Evolutionary conservation across 1,140 invertebrate species (phyloP).

Genomic region (Drosophila setifemur): DNA sequence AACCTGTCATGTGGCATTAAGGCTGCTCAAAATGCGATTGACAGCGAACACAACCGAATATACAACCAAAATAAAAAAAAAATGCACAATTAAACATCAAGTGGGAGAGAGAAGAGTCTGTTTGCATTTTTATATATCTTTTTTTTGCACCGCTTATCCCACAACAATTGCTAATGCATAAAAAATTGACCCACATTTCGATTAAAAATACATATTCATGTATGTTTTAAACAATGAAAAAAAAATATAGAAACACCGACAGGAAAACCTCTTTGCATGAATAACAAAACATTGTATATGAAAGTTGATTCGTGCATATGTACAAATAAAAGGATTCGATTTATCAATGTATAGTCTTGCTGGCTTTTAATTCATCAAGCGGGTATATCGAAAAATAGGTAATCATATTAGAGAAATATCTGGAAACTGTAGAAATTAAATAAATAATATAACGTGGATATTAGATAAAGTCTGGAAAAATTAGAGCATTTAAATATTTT

Average conservation of each 20-base stretch:
- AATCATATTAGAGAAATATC: too few species aligned
- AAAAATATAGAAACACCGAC: conserved; percentile 12
- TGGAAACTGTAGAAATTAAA: too few species aligned
- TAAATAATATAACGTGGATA: too few species aligned
- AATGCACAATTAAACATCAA: conserved; percentile 25
- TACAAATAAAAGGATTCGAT: conserved; percentile 53
- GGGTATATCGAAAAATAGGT: too few species aligned
- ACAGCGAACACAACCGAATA: conserved; percentile 37
- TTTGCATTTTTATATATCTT: conserved; percentile 8
- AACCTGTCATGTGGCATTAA: conserved; percentile 67
- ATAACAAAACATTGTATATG: conserved; percentile 41
- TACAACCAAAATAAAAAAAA: conserved; percentile 10
- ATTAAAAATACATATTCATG: conserved; percentile 71
- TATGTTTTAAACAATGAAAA: conserved; percentile 53
- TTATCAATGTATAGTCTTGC: conserved; percentile 46
- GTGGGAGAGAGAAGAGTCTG: neutral
- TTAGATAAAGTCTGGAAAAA: too few species aligned
- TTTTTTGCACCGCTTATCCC: conserved; percentile 8
- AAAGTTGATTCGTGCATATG: conserved; percentile 25
- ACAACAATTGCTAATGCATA: conserved; percentile 58
- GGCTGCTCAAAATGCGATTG: conserved; percentile 65
- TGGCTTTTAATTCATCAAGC: too few species aligned
- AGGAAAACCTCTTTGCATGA: conserved; percentile 50
- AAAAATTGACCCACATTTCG: conserved; percentile 72
- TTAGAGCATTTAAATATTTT: too few species aligned